These are phyloP conservation scores for Chrosomus eos DNA, from an alignment of 2,797 vertebrate genomes.

Conservation along the genomic window DNA sequence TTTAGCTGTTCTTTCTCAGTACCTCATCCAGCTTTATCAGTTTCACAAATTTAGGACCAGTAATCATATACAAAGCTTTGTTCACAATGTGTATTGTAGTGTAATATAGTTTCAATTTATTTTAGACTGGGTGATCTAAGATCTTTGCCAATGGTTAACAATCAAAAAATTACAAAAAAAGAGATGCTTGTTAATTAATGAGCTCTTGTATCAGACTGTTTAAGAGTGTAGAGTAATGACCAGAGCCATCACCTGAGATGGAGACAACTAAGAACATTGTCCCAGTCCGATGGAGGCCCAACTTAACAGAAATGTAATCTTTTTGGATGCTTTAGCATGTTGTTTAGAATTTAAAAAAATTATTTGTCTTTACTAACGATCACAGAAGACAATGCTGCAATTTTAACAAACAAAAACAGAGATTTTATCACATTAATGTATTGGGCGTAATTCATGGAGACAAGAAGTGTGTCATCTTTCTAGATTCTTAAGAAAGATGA, in stretches of 20 bases:
- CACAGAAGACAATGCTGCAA: no score
- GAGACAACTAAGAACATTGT: neutral
- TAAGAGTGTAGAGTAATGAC: neutral
- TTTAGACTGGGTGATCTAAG: neutral
- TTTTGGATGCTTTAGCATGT: neutral
- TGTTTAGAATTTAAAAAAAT: no score
- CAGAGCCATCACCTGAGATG: no score
- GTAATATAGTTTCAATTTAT: constrained; percentile 15
- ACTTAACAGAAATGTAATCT: no score
- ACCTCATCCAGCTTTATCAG: constrained; percentile 11
- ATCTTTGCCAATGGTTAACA: neutral
- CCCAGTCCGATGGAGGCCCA: neutral
- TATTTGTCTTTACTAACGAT: no score
- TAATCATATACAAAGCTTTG: neutral
- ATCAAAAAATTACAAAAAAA: neutral
- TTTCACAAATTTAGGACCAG: neutral
- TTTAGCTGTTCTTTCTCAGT: constrained; percentile 2
- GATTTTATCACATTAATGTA: no score
- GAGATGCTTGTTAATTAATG: neutral
- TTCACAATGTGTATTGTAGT: neutral
- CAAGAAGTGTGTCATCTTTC: no score
- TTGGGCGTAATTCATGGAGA: no score
- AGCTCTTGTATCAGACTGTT: neutral
- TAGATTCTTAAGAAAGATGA: no score
- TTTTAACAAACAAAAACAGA: no score